Evolutionary conservation across 1,140 invertebrate species (phyloP), one percentile per base, ranked within the genome.

Genomic region (Heliconius himera): DNA sequence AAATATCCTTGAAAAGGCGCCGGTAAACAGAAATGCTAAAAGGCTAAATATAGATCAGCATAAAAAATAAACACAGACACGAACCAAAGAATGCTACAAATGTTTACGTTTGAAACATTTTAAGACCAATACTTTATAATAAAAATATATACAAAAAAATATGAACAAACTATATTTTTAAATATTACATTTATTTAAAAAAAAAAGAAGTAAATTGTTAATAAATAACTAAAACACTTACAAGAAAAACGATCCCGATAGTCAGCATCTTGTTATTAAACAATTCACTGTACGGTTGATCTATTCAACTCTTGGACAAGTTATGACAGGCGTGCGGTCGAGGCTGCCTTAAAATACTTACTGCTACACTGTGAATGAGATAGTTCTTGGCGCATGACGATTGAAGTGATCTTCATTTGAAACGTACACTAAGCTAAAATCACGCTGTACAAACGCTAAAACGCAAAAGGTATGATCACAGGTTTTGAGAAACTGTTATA

Each of bases 201-300:
- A 51, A 13, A 46, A 41, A 46, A 36, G 6, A 6, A 8, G 6
- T 6, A 36, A 36, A 46, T 46, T 46, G 41, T 16, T 46, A 46
- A 46, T 3, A 16, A 46, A 46, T 11, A 46, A 46, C 51, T n/a
- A 2, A 56, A 56, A 3, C 20, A 76, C 74, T 76, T 41, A 76
- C 74, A 66, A 76, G 26, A 38, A 76, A 70, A 66, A 76, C 54
- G 56, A 76, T 66, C 36, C 54, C 36, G 6, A 76, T 26, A 36
- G 36, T 33, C 46, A 66, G 38, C 74, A 76, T 76, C 4, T 76
- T 70, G 54, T 26, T 11, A 22, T 5, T 38, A n/a, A 38, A 60
- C 20, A 66, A 66, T 76, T 70, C 74, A 76, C 60, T 70, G 13
- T 60, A 29, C 56, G 60, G 49, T 29, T 33, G 74, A n/a, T 46